Percentiles rank a stretch among this genome's conserved stretches.
Evolutionary conservation across 1,140 invertebrate genomes (phyloP).

Genomic region (Apis cerana): DNA sequence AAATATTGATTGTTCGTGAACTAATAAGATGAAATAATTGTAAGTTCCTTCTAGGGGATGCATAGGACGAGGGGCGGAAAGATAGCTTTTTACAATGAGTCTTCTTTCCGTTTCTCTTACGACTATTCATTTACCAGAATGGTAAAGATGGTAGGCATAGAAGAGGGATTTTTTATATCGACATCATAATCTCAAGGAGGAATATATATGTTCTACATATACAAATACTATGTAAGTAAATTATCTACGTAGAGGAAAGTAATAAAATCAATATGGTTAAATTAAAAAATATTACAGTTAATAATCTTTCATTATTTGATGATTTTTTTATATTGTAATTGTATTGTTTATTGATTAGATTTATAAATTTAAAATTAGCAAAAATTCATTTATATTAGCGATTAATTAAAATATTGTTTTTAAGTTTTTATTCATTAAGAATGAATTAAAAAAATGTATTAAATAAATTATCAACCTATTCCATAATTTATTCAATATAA

Average conservation of each 20-base stretch:
- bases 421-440: too few species aligned
- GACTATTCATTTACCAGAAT: conserved; percentile 21
- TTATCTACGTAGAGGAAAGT: conserved; percentile 20
- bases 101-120: conserved; percentile 41
- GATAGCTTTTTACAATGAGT: conserved; percentile 57
- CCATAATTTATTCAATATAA: too few species aligned
- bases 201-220: conserved; percentile 48
- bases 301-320: conserved; percentile 1
- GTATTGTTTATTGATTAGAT: too few species aligned
- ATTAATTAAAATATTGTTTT: too few species aligned
- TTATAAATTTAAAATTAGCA: not conserved
- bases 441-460: too few species aligned
- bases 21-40: conserved; percentile 27
- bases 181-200: conserved; percentile 49
- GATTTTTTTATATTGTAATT: not conserved
- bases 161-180: conserved; percentile 55
- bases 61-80: conserved; percentile 42
- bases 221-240: conserved; percentile 19
- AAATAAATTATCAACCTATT: too few species aligned
- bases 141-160: conserved; percentile 34
- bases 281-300: not conserved
- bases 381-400: not conserved
- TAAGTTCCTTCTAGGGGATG: conserved; percentile 50
- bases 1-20: conserved; percentile 49
- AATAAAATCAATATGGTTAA: conserved; percentile 5